Evolutionary conservation across 2,888 invertebrate species (phyloP).

Genomic region (Pseudeuparius sepicola): DNA sequence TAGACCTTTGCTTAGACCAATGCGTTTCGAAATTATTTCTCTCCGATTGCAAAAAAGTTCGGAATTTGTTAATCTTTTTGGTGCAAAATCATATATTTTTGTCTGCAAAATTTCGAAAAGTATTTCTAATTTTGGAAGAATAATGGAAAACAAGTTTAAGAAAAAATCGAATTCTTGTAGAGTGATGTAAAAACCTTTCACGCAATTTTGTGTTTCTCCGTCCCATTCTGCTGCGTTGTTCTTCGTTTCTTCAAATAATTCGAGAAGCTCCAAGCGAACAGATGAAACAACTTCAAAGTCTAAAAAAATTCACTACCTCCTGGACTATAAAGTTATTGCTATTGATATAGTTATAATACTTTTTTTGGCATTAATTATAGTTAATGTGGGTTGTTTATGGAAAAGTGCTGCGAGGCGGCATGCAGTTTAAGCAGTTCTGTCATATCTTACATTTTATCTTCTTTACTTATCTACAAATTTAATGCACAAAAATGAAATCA

Average conservation of each 20-base stretch:
- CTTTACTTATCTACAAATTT: no score
- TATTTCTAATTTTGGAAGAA: conserved; percentile 14
- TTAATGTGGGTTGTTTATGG: no score
- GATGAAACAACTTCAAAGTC: conserved; percentile 18
- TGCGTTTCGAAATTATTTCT: conserved; percentile 14
- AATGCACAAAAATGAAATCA: no score
- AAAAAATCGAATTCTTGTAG: conserved; percentile 19
- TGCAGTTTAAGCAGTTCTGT: no score
- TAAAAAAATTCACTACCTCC: no score
- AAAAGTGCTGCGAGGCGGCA: no score
- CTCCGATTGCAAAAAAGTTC: conserved; percentile 15
- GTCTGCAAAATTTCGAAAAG: conserved; percentile 14
- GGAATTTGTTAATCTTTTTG: conserved; percentile 13
- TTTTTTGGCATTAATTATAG: no score
- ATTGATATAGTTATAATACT: no score
- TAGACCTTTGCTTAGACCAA: conserved; percentile 13
- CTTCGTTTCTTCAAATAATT: conserved; percentile 17
- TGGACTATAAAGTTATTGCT: no score
- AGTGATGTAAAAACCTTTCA: conserved; percentile 14
- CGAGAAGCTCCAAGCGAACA: conserved; percentile 12
- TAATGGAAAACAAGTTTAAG: conserved; percentile 16
- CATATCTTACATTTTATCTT: no score
- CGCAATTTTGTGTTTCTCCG: conserved; percentile 14
- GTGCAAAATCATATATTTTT: conserved; percentile 14
- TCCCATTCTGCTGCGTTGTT: conserved; percentile 16